These are phyloP conservation scores for Seira musarum DNA, from an alignment of 2,888 invertebrate species.

Conservation along the genomic window DNA sequence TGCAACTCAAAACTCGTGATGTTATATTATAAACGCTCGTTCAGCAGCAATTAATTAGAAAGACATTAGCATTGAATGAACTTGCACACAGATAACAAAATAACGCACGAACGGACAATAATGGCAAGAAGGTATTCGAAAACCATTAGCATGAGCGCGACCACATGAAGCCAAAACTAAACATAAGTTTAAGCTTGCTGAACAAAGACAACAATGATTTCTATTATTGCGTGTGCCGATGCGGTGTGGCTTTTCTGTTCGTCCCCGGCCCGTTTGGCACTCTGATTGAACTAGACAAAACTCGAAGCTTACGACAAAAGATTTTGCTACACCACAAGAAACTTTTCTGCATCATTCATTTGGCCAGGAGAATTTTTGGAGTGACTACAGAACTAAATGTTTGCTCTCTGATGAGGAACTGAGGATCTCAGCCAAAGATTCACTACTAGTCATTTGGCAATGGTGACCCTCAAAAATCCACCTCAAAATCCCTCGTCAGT, in stretches of 20 bases:
- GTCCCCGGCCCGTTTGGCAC: background rate
- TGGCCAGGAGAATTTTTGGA: conserved; percentile 33
- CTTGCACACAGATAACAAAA: background rate
- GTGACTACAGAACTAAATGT: conserved; percentile 37
- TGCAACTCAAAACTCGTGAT: background rate
- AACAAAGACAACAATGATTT: conserved; percentile 47
- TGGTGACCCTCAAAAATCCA: conserved; percentile 68
- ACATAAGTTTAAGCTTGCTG: conserved; percentile 13
- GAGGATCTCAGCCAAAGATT: conserved; percentile 61
- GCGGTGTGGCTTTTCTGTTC: background rate
- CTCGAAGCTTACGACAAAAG: background rate
- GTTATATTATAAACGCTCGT: background rate
- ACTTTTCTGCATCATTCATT: conserved; percentile 43
- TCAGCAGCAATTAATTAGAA: background rate
- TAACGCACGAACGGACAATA: background rate
- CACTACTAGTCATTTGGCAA: conserved; percentile 66
- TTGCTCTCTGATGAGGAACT: conserved; percentile 66
- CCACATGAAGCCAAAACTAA: background rate
- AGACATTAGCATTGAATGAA: background rate
- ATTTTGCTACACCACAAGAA: background rate
- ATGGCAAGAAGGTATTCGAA: background rate
- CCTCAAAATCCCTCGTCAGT: conserved; percentile 68
- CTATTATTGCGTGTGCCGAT: background rate
- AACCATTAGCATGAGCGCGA: background rate
- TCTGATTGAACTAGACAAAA: too few relatives aligned